Base-by-base conservation (phyloP, 2,113 vertebrate genomes). In the Noctilio leporinus region DNA sequence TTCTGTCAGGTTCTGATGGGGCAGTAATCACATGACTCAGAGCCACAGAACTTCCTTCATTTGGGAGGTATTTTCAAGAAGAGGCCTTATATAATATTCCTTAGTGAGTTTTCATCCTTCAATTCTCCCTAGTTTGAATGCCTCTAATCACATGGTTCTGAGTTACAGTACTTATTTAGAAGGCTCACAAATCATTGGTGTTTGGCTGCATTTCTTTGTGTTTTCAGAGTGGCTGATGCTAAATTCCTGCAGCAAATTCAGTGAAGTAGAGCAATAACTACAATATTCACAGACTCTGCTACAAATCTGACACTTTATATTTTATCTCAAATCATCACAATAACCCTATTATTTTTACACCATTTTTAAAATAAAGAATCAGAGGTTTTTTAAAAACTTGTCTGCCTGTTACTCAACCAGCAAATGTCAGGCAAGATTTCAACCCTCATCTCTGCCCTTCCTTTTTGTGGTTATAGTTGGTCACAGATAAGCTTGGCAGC, bases 151-250 rank as follows among this genome's bases (percentile, higher is more conserved):
- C 30, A 67, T 0, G 12, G 16, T 28, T 84, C 91, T 38, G 38
- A 72, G 40, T 59, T 35, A 19, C 6, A 24, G 45, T 49, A 85
- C 78, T 90, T 92, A 10, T 33, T 55, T 26, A 73, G 81, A 86
- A 92, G 47, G 35, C 28, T 86, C 59, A 75, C 51, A 19, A 73
- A 26, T 26, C 38, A 65, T 5, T 51, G 55, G 55, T 11, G 35
- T 40, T 16, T 14, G 26, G 49, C 77, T 73, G 16, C 10, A 11
- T 78, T 35, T 47, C 53, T 49, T 45, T 40, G 40, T 24, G 7
- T 28, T 93, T 78, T 43, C 5, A 1, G 38, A 86, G 65, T 10
- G 33, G 33, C 65, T 19, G 16, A n/a, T 10, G 30, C 59, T 14
- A 53, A 70, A 15, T 49, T 49, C 28, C 55, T 19, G 45, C 0